Percentiles rank a stretch among this genome's conserved stretches.
phyloP scores from a whole-genome alignment of 2,113 vertebrate genomes.

The Oreocharis arfaki region DNA sequence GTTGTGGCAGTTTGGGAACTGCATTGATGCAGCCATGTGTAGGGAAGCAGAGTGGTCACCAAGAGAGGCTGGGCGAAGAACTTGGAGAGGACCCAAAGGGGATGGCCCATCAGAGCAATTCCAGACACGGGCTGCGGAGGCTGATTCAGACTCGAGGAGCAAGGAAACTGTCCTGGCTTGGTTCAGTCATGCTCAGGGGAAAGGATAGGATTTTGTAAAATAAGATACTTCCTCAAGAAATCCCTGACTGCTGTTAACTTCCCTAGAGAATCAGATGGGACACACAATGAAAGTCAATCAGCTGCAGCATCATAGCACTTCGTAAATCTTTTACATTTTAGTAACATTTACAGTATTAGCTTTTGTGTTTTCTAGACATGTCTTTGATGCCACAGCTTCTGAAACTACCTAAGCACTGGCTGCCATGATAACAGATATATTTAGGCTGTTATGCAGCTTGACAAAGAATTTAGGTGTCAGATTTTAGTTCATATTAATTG shows the following conservation, averaged over 20 bases:
- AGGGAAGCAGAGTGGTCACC: not conserved
- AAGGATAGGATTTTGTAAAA: not conserved
- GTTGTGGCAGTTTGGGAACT: not conserved
- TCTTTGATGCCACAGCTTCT: not conserved
- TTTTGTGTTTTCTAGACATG: not conserved
- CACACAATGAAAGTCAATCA: not conserved
- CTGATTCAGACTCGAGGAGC: not conserved
- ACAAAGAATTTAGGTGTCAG: not conserved
- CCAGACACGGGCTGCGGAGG: not conserved
- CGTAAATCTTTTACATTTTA: not conserved
- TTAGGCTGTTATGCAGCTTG: not conserved
- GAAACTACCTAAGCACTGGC: not conserved
- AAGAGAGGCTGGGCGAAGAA: not conserved
- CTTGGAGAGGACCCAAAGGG: not conserved
- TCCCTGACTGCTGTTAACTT: not conserved
- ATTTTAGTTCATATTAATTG: not conserved
- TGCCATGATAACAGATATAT: not conserved
- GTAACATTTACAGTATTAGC: not conserved
- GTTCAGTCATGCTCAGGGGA: not conserved
- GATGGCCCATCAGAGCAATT: rapidly evolving
- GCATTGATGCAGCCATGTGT: not conserved
- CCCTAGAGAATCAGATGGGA: not conserved
- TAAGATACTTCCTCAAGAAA: not conserved
- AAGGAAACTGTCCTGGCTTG: not conserved
- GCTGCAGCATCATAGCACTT: not conserved